Base-by-base conservation (phyloP, 2,888 invertebrate species). In the Lysandra bellargus region DNA sequence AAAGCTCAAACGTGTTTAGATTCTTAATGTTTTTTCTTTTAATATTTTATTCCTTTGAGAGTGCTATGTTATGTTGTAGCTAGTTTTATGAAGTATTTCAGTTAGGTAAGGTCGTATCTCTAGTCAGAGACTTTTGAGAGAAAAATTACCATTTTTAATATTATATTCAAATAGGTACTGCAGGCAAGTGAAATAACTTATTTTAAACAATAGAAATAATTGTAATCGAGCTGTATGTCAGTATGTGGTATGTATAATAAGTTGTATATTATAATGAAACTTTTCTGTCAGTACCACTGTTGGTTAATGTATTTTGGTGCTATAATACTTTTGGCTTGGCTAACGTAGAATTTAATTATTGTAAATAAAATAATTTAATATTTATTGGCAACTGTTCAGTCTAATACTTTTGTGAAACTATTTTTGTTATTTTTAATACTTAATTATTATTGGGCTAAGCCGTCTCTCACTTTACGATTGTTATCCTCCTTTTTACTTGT, bases 271-370 rank as follows among this genome's bases (percentile, higher is more conserved):
- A 61, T 74, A 61, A 81, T 88, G 94, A 92, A 94, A 94, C 93
- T 94, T 94, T 93, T 94, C 94, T 93, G 86, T 93, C 92, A 87
- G 87, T 91, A 90, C 90, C 84, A 79, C 85, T 87, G 86, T 90
- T 88, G 84, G 84, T 89, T 88, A 90, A 17, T 87, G 88, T 89
- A 87, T 92, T 93, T 93, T 91, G 94, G 94, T 94, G 94, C 94
- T 94, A 93, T 88, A 86, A 90, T 91, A 85, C 88, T 90, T 92
- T 93, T 91, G 93, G 93, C 93, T 93, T 92, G 91, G 93, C 93
- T 93, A 92, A 93, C 89, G 87, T 93, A 93, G 91, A 88, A 82
- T 87, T 92, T 91, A 91, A 90, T 69, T 69, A 69, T 90, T 92
- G 89, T 91, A 90, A 85, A 89, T 90, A 90, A 87, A 85, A 87